These are phyloP conservation scores for Hedychridium roseum DNA, from an alignment of 2,888 invertebrate genomes.

Conservation along the genomic window DNA sequence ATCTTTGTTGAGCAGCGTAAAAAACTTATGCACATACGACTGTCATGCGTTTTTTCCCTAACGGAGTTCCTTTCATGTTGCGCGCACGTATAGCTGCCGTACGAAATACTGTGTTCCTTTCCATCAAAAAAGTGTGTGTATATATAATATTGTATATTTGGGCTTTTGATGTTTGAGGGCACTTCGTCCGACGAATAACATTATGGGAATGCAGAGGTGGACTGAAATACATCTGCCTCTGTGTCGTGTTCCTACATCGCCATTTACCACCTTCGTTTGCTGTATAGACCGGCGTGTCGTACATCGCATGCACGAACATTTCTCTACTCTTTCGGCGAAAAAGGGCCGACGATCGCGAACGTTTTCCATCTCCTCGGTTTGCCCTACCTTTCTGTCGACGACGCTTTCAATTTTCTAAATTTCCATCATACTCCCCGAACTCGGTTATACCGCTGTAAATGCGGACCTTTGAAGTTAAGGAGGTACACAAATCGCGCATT, in stretches of 20 bases:
- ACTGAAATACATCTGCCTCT: slow-evolving; percentile 20
- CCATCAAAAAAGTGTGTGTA: slow-evolving; percentile 46
- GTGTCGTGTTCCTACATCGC: slow-evolving; percentile 24
- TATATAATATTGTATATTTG: too few relatives aligned
- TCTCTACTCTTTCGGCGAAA: slow-evolving; percentile 17
- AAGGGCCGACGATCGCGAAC: background rate
- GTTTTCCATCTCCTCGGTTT: background rate
- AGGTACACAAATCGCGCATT: too few relatives aligned
- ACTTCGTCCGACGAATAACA: slow-evolving; percentile 41
- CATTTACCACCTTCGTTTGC: slow-evolving; percentile 40
- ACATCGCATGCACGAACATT: slow-evolving; percentile 11
- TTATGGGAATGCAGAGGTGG: slow-evolving; percentile 33
- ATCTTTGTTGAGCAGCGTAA: too few relatives aligned
- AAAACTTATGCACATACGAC: too few relatives aligned
- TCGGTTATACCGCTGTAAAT: too few relatives aligned
- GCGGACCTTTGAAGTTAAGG: too few relatives aligned
- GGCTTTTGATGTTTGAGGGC: slow-evolving; percentile 50
- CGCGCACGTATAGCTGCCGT: slow-evolving; percentile 27
- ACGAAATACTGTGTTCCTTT: slow-evolving; percentile 22
- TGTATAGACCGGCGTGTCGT: too few relatives aligned
- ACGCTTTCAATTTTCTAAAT: slow-evolving; percentile 19
- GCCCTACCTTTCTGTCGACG: too few relatives aligned
- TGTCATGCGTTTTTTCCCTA: too few relatives aligned
- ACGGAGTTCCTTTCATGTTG: slow-evolving; percentile 41
- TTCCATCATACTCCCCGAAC: too few relatives aligned